A percentile compares a stretch with the other conserved stretches of the same genome.
Conservation (phyloP, 2,797 vertebrate species). For the Scomberomorus guttatus region DNA sequence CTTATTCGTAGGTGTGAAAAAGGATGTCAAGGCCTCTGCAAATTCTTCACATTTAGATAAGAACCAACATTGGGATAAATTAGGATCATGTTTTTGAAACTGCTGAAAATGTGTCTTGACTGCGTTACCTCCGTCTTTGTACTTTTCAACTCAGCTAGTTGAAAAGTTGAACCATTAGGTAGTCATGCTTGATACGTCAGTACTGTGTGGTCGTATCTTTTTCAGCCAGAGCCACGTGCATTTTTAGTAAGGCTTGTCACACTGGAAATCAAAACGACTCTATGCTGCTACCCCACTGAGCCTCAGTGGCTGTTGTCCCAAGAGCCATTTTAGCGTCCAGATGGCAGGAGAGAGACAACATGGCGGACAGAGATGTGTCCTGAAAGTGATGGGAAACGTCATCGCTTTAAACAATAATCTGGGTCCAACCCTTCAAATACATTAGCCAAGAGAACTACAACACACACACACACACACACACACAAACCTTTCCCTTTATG, state of each 20-base stretch:
- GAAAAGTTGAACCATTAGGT: neutral
- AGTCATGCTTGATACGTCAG: neutral
- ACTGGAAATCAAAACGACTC: conserved; percentile 27
- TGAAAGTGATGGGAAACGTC: conserved; percentile 4
- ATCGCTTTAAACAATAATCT: conserved; percentile 17
- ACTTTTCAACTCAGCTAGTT: neutral
- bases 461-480: neutral
- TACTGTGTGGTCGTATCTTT: neutral
- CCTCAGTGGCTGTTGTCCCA: conserved; percentile 25
- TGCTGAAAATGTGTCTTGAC: no score
- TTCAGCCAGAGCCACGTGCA: neutral
- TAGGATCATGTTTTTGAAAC: no score
- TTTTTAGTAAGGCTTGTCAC: conserved; percentile 9
- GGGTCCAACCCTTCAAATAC: conserved; percentile 48
- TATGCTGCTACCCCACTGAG: neutral
- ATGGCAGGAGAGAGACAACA: neutral
- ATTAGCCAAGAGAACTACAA: conserved; percentile 1
- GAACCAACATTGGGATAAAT: neutral
- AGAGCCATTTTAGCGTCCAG: conserved; percentile 27
- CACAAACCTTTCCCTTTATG: no score
- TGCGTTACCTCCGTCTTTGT: no score
- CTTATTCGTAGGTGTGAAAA: neutral
- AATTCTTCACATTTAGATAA: neutral
- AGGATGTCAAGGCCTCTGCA: no score
- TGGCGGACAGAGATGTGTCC: conserved; percentile 13